A percentile compares a stretch with the other conserved stretches of the same genome.
Conservation (phyloP, 2,797 vertebrate species). For the Xenops minutus region DNA sequence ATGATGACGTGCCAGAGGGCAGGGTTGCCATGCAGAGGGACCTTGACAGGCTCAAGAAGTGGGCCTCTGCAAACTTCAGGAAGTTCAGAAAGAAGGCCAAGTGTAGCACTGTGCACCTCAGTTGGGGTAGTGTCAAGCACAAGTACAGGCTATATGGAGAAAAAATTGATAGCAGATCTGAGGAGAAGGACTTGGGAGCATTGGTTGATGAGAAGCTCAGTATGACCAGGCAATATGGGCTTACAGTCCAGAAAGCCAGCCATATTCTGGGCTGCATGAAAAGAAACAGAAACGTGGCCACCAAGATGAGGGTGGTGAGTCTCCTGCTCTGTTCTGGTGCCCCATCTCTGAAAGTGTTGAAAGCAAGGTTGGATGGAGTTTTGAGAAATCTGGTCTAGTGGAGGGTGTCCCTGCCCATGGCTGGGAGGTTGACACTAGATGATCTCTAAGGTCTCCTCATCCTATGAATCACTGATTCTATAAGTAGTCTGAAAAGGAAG, state of each 20-base stretch:
- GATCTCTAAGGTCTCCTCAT: not conserved
- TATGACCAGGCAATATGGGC: not conserved
- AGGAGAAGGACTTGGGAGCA: not conserved
- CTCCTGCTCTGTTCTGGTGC: not conserved
- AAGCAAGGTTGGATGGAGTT: not conserved
- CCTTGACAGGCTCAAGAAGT: not conserved
- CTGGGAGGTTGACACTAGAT: fast-evolving
- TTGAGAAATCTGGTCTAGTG: not conserved
- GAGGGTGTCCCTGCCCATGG: not conserved
- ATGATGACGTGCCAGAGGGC: not conserved
- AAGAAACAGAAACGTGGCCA: not conserved
- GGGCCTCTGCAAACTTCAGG: too few species aligned
- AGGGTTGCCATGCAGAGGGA: not conserved
- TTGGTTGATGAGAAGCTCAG: not conserved
- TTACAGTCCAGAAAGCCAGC: not conserved
- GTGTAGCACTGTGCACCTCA: too few species aligned
- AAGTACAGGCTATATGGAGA: too few species aligned
- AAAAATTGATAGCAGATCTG: not conserved
- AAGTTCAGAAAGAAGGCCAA: not conserved
- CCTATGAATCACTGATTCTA: not conserved
- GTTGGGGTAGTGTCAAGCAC: not conserved
- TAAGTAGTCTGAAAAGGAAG: not conserved
- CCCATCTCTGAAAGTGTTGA: not conserved
- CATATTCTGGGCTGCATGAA: not conserved
- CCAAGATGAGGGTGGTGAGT: not conserved